Base-by-base conservation (phyloP, 2,888 invertebrate genomes). In the Eristalinus aeneus region DNA sequence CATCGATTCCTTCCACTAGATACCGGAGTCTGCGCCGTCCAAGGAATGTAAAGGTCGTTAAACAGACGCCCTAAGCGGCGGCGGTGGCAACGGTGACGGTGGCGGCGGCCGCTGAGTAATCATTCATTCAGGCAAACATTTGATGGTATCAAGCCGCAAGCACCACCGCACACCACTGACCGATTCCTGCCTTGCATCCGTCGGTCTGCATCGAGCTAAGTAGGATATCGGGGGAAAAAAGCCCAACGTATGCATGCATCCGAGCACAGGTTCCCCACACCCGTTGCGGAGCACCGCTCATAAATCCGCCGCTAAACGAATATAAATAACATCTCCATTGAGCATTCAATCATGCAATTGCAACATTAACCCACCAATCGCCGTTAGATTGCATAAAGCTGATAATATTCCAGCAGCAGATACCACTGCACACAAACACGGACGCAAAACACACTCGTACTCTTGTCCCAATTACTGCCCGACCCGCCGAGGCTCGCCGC, bases 301-400 rank as follows among this genome's bases (percentile, higher is more conserved):
- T 82, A 78, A 86, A 82, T 74, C 31, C 69, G 56, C 61, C 73
- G 53, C 53, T 61, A 74, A 69, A 71, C 53, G 75, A 75, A 68
- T 76, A 82, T 71, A 81, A 73, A 77, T 65, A 84, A 72, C 84
- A 80, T 68, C 80, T 75, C 72, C 79, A 86, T 82, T 86, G 78
- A 86, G 77, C 86, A 86, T 86, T 86, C 82, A 82, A 86, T 86
- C 86, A 86, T 86, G 86, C 86, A 86, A 86, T 86, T 86, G 81
- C 86, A 86, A 82, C 86, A 86, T 86, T 86, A 86, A 74, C 82
- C 73, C 73, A 67, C 65, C 61, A 86, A 82, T 69, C 69, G 82
- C 86, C 86, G 86, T 86, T 86, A 86, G 82, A 86, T 86, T 86
- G 82, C 82, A 82, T 86, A 82, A 82, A 82, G 6, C 67, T 78